Base-by-base conservation (phyloP, 2,113 vertebrate genomes). In the Falcunculus frontatus region DNA sequence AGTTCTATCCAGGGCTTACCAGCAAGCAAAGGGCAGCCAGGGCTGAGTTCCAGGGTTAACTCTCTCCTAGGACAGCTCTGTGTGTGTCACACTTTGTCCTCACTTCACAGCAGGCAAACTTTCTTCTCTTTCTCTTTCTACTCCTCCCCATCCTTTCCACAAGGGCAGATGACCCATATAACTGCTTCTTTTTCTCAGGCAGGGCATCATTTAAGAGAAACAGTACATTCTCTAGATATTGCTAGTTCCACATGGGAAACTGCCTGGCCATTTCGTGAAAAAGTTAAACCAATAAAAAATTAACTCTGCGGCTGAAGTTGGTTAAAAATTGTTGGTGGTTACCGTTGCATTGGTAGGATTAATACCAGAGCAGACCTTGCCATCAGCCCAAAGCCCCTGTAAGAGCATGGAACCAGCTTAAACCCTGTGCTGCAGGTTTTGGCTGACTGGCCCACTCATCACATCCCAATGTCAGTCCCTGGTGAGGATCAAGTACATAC, bases 261-360 rank as follows among this genome's bases (percentile, higher is more conserved):
- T 1, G 1, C 1, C 0, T 11, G 25, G 22, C 21, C 10, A 6
- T 2, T 3, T 9, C 10, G 21, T 39, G 12, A 41, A 46, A 49
- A 64, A 67, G 23, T 20, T 72, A 39, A n/a, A n/a, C n/a, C n/a
- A n/a, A n/a, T n/a, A n/a, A n/a, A n/a, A 27, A 88, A 81, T 8
- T 44, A 37, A 35, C 76, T 52, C 39, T 68, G 42, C 52, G 16
- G 26, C n/a, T 81, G 30, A 46, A 62, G 18, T 16, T 39, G 39
- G 39, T 39, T 39, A 39, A 39, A 39, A 39, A 39, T 39, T 25
- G 16, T 60, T 49, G 32, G 21, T 49, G 41, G 12, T 56, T 62
- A 69, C 46, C 22, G n/a, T 57, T 56, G 22, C 14, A 11, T 4
- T 47, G 81, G 22, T 21, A 46, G 70, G 49, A 44, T n/a, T 49